Conservation (phyloP, 2,797 vertebrate species). For the Muraenolepis orangiensis region DNA sequence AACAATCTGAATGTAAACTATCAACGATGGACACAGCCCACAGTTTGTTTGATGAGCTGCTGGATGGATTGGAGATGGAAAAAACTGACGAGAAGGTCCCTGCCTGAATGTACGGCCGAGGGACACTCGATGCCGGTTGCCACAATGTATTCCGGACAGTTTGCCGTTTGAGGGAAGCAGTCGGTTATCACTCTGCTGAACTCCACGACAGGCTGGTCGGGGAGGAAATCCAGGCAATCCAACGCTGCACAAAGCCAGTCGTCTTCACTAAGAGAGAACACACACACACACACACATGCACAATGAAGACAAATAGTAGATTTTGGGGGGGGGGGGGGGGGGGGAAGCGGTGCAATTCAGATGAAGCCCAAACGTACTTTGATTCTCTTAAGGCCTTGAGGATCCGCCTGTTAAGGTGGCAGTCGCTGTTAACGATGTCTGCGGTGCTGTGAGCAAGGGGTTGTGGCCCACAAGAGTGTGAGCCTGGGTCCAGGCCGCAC, state of each 20-base stretch:
- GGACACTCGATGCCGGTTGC: slow-evolving; percentile 12
- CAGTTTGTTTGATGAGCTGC: not conserved
- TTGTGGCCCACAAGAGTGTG: slow-evolving; percentile 32
- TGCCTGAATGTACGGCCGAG: not conserved
- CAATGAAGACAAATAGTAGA: not conserved
- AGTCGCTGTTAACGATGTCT: slow-evolving; percentile 75
- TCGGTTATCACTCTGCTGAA: slow-evolving; percentile 77
- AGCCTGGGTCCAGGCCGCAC: slow-evolving; percentile 51
- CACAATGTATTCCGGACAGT: slow-evolving; percentile 8
- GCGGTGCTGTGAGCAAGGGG: slow-evolving; percentile 55
- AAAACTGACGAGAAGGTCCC: not conserved
- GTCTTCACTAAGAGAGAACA: slow-evolving; percentile 73
- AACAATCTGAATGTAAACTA: not conserved
- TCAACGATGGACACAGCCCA: not conserved
- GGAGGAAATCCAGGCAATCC: slow-evolving; percentile 87
- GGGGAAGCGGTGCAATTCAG: not conserved
- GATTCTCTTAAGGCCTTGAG: slow-evolving; percentile 87
- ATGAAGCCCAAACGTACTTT: slow-evolving; percentile 72
- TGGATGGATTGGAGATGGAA: not conserved
- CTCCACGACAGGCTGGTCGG: slow-evolving; percentile 85
- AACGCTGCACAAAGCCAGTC: slow-evolving; percentile 86
- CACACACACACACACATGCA: not conserved
- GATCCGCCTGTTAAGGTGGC: slow-evolving; percentile 85
- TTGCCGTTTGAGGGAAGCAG: slow-evolving; percentile 43
- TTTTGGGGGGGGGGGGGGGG: too few relatives aligned